Evolutionary conservation across 37 sponge, comb jelly and placozoan genomes (phyloP).

Genomic region (Aphrocallistes beatrix): DNA sequence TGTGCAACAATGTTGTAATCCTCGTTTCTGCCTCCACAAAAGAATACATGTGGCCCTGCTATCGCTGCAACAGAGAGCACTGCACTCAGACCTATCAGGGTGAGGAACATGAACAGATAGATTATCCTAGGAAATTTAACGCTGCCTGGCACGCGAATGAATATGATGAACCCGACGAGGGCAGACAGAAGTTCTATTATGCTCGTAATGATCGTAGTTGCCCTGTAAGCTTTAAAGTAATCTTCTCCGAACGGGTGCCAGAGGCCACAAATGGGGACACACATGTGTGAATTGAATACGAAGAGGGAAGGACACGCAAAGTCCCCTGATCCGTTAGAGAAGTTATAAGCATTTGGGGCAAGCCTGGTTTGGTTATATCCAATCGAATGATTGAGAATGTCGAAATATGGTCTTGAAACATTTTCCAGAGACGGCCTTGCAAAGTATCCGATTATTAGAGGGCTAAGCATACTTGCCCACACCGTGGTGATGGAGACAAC

Average conservation of each 20-base stretch:
- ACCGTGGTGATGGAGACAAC: not conserved
- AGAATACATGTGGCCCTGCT: not conserved
- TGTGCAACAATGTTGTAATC: not conserved
- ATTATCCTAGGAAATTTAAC: not conserved
- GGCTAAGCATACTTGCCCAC: not conserved
- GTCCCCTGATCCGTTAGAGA: not conserved
- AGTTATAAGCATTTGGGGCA: not conserved
- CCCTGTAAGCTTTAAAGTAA: not conserved
- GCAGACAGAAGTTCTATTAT: not conserved
- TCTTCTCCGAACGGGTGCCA: not conserved
- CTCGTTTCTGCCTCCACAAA: not conserved
- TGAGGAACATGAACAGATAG: not conserved
- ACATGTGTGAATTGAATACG: not conserved
- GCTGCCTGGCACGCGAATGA: not conserved
- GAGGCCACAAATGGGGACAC: not conserved
- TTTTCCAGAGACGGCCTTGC: not conserved
- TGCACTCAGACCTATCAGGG: not conserved
- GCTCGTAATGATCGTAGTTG: not conserved
- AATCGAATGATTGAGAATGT: not conserved
- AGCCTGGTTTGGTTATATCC: too few species aligned
- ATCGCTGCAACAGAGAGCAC: not conserved
- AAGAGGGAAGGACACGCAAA: not conserved
- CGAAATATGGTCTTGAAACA: not conserved
- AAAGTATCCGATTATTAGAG: not conserved
- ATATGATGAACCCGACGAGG: not conserved